Evolutionary conservation across 2,113 vertebrate species (phyloP).

Genomic region (Eira barbara): DNA sequence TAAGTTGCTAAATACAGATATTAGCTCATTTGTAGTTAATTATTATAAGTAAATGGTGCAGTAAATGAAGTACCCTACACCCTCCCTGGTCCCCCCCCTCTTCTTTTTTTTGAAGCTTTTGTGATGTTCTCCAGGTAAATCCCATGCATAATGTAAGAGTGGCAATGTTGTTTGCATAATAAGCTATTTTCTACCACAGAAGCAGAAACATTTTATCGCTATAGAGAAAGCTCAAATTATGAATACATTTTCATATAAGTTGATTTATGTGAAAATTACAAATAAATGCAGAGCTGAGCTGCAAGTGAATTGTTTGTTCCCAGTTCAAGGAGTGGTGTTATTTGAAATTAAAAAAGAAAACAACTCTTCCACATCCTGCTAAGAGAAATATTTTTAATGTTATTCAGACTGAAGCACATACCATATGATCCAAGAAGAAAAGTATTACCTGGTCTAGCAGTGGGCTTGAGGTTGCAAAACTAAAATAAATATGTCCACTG

Average conservation of each 20-base stretch:
- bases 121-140: conserved; percentile 87
- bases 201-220: conserved; percentile 88
- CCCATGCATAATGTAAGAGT: conserved; percentile 87
- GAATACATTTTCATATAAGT: conserved; percentile 89
- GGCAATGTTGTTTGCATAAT: conserved; percentile 88
- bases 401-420: conserved; percentile 71
- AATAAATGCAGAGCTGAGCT: conserved; percentile 86
- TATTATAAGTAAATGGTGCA: conserved; percentile 83
- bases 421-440: conserved; percentile 28
- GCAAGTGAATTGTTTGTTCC: conserved; percentile 86
- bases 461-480: not conserved
- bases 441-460: not conserved
- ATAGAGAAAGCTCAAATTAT: conserved; percentile 86
- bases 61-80: conserved; percentile 80
- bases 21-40: conserved; percentile 85
- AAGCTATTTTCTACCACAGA: conserved; percentile 87
- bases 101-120: conserved; percentile 78
- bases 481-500: not conserved
- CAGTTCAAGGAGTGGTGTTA: conserved; percentile 81
- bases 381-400: conserved; percentile 76
- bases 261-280: conserved; percentile 89
- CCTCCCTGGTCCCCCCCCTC: conserved; percentile 48
- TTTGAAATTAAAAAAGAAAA: conserved; percentile 81
- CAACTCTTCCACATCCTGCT: conserved; percentile 62
- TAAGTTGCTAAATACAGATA: conserved; percentile 82